Base-by-base conservation (phyloP, 2,797 vertebrate species). In the Morus bassanus region DNA sequence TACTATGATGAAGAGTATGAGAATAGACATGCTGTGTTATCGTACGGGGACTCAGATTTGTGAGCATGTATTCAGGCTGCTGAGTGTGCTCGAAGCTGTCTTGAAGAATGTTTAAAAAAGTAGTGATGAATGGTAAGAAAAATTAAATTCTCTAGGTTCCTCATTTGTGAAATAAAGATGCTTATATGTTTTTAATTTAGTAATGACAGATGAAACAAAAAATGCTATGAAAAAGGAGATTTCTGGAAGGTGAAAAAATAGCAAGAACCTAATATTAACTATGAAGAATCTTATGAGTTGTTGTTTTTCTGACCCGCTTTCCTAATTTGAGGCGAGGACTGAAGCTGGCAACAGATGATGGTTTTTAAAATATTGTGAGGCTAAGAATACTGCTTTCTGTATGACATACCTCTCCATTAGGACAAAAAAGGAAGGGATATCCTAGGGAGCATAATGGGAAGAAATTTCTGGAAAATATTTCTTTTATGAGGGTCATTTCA, bases 401-500 rank as follows among this genome's bases (percentile, higher is more conserved):
- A 16, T 31, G 37, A 33, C 6, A 13, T 50, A 53, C 5, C 11
- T 56, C 22, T n/a, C 27, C 0, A 0, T 41, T 56, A 37, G 59
- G 33, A 51, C 23, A 37, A 35, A 73, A 63, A 59, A 41, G 6
- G 17, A 37, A 2, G 14, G 11, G 13, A 25, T 9, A 80, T 93
- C 19, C 33, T 65, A 16, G 30, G 27, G 15, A 19, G 2, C 2
- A 0, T 56, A 88, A 65, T 13, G 16, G 50, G 35, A 76, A 81
- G 59, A 61, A 59, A 79, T 65, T 78, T 81, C 43, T 76, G 39
- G 13, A 85, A 91, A 50, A 45, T 35, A 25, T 31, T 75, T 60
- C 18, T 78, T 45, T 41, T 67, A 5, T 19, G n/a, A 31, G 21
- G 9, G 22, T 41, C 1, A 7, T 73, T 91, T 88, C 6, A 7